phyloP scores from a whole-genome alignment of 2,888 invertebrate genomes.

The Thalpophila matura region DNA sequence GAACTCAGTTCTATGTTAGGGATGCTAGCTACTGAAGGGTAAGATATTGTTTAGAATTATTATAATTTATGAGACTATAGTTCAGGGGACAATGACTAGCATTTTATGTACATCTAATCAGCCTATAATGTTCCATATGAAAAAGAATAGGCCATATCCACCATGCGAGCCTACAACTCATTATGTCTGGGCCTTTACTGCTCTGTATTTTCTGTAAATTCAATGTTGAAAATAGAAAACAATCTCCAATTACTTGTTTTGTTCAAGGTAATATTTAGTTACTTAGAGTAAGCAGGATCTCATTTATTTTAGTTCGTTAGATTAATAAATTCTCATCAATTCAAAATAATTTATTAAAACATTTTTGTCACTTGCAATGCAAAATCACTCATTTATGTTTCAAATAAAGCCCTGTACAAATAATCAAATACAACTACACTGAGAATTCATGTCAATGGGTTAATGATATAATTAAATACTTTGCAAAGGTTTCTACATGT shows the following conservation, averaged over 20 bases:
- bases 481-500: no score
- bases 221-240: not conserved
- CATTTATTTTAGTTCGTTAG: not conserved
- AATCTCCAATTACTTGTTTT: not conserved
- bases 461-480: no score
- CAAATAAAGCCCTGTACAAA: no score
- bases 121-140: no score
- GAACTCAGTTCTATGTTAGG: conserved; percentile 91
- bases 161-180: no score
- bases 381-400: no score
- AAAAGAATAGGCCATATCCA: no score
- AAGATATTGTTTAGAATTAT: conserved; percentile 65
- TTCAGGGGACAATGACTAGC: conserved; percentile 25
- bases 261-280: not conserved
- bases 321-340: not conserved
- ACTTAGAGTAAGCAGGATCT: not conserved
- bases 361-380: not conserved
- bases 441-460: no score
- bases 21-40: conserved; percentile 93
- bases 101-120: conserved; percentile 10
- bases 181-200: no score
- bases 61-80: not conserved
- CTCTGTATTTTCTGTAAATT: not conserved
- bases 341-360: not conserved
- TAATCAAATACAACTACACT: no score